A percentile compares a stretch with the other conserved stretches of the same genome.
phyloP scores from a whole-genome alignment of 2,888 invertebrate species.

The Cataglyphis livida region DNA sequence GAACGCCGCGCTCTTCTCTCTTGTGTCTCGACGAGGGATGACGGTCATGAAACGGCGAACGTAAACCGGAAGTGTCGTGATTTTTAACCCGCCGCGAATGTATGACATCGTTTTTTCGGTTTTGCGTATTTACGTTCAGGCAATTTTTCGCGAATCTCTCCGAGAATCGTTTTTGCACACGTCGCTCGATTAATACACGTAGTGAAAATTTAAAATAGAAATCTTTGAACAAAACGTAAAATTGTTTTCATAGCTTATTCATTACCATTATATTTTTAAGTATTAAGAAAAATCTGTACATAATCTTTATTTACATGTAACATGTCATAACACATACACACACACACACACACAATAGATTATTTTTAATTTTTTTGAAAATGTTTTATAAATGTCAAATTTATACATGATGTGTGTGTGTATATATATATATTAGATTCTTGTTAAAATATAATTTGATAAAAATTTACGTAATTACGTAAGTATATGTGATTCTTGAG shows the following conservation, averaged over 20 bases:
- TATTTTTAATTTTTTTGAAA: not conserved
- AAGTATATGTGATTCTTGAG: not conserved
- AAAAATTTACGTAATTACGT: not conserved
- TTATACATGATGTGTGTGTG: not conserved
- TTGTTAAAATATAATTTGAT: not conserved
- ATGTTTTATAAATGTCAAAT: not conserved
- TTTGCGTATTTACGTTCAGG: slow-evolving; percentile 52
- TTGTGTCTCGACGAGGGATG: slow-evolving; percentile 32
- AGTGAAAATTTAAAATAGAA: not conserved
- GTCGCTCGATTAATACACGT: not conserved
- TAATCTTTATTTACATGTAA: not conserved
- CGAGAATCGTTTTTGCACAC: slow-evolving; percentile 15
- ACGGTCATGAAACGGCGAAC: slow-evolving; percentile 59
- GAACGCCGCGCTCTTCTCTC: slow-evolving; percentile 14
- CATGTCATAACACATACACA: not conserved
- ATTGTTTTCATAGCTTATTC: not conserved
- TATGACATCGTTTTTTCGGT: slow-evolving; percentile 59
- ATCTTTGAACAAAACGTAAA: not conserved
- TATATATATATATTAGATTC: not conserved
- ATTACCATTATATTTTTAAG: not conserved
- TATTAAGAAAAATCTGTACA: not conserved
- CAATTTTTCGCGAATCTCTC: slow-evolving; percentile 40
- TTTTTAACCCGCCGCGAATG: slow-evolving; percentile 67
- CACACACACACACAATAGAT: not conserved
- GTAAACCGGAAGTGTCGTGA: slow-evolving; percentile 71